Evolutionary conservation across 2,797 vertebrate genomes (phyloP).

Genomic region (Eurystomus glaucurus): DNA sequence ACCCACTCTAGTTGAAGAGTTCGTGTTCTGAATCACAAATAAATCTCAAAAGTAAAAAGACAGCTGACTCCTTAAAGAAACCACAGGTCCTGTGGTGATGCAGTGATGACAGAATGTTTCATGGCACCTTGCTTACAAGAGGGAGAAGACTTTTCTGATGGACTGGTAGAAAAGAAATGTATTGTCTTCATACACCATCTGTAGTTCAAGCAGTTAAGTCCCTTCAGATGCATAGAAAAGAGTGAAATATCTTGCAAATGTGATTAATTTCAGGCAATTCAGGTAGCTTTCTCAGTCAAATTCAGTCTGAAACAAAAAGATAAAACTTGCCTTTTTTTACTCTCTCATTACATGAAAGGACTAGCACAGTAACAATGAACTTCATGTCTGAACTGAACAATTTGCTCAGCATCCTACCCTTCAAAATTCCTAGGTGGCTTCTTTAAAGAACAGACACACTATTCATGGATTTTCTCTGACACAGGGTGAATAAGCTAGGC

Average conservation of each 20-base stretch:
- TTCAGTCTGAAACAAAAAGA: constrained; percentile 12
- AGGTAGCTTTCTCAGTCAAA: not conserved
- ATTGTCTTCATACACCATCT: not conserved
- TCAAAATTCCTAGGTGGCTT: constrained; percentile 37
- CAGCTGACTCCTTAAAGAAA: not conserved
- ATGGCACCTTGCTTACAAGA: not conserved
- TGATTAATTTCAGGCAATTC: constrained; percentile 31
- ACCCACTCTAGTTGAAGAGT: not conserved
- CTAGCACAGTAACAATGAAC: constrained; percentile 10
- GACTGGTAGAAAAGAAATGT: not conserved
- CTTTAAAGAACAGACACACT: constrained; percentile 26
- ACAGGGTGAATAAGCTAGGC: not conserved
- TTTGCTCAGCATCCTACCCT: constrained; percentile 31
- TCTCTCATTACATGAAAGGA: constrained; percentile 17
- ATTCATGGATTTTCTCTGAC: constrained; percentile 44
- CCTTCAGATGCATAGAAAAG: not conserved
- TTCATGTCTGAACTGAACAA: constrained; percentile 21
- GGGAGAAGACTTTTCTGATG: not conserved
- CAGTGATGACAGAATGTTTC: not conserved
- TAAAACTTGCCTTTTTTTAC: not conserved
- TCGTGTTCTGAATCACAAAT: not conserved
- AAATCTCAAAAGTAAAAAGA: not conserved
- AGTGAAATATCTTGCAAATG: not conserved
- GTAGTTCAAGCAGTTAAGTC: not conserved
- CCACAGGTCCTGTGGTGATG: not conserved